Evolutionary conservation across 2,113 vertebrate genomes (phyloP).

Genomic region (Rhinolophus ferrumequinum): DNA sequence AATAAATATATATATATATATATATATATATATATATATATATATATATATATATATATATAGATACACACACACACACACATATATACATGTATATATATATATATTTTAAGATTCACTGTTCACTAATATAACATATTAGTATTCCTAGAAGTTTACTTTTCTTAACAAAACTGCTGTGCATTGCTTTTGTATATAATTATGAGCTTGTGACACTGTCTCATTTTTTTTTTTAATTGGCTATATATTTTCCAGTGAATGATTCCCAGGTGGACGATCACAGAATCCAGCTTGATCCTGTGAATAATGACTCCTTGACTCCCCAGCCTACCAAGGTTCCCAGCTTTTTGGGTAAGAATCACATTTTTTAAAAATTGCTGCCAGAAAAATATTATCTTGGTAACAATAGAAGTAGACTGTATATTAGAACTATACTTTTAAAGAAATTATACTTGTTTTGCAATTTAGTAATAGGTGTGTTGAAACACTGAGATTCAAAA

Average conservation of each 20-base stretch:
- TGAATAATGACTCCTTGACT: conserved; percentile 46
- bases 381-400: background rate
- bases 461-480: background rate
- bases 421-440: background rate
- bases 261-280: background rate
- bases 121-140: background rate
- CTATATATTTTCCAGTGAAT: conserved; percentile 53
- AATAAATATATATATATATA: background rate
- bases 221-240: background rate
- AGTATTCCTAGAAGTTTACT: background rate
- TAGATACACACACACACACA: no score
- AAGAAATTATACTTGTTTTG: background rate
- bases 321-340: conserved; percentile 13
- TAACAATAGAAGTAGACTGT: background rate
- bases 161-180: background rate
- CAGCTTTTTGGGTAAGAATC: conserved; percentile 74
- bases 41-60: no score
- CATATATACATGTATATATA: no score
- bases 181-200: background rate
- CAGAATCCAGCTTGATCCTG: background rate
- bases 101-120: background rate
- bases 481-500: background rate
- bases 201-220: background rate
- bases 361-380: background rate
- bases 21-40: no score